Conservation (phyloP, 2,797 vertebrate genomes). For the Hylomyscus alleni region DNA sequence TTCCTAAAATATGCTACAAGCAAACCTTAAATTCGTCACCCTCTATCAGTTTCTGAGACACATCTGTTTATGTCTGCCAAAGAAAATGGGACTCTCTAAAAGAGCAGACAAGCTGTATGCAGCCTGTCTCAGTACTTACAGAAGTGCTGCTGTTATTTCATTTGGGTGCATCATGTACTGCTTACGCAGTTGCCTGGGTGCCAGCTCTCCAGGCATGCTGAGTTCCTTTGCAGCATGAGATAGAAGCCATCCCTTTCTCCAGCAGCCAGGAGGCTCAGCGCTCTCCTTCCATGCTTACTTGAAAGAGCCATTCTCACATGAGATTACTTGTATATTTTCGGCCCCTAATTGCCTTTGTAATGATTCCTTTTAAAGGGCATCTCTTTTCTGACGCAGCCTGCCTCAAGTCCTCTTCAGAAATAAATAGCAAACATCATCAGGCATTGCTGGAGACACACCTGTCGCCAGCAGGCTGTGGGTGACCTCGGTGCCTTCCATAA, state of each 20-base stretch:
- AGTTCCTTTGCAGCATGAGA: not conserved
- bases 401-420: conserved; percentile 57
- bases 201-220: rapidly evolving
- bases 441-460: not conserved
- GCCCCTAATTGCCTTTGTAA: conserved; percentile 20
- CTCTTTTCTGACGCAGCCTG: not conserved
- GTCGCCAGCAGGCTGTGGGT: not conserved
- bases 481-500: not conserved
- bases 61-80: conserved; percentile 56
- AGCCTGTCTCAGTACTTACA: not conserved
- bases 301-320: not conserved
- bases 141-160: not conserved
- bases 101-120: not conserved
- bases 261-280: not conserved
- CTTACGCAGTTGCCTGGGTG: not conserved
- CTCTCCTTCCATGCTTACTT: not conserved
- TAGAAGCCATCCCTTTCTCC: not conserved
- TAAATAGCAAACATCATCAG: conserved; percentile 57
- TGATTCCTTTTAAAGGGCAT: not conserved
- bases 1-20: not conserved
- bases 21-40: conserved; percentile 5
- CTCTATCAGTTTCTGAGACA: conserved; percentile 58
- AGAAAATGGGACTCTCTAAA: conserved; percentile 30
- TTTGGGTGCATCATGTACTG: rapidly evolving
- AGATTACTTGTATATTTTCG: not conserved